Evolutionary conservation across 1,140 invertebrate genomes (phyloP), one percentile per base, ranked within the genome.

Genomic region (Babylonia areolata): DNA sequence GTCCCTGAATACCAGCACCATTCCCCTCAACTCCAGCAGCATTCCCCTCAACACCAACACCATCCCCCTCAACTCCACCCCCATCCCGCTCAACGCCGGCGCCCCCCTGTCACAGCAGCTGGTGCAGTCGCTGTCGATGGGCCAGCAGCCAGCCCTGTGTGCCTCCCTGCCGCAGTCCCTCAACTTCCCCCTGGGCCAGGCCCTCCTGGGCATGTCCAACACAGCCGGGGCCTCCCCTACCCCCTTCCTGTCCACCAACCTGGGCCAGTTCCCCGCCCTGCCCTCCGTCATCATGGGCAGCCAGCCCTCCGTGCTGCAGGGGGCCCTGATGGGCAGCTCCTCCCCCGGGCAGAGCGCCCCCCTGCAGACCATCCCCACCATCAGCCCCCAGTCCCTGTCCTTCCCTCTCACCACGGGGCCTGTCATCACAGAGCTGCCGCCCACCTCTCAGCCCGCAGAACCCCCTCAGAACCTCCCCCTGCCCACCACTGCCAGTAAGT

Each of bases 241-340:
- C 71, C 85, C 87, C 64, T 86, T 86, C 42, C 46, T 88, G 75
- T 82, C 87, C 9, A 80, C 82, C 40, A 58, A 85, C 75, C 88
- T 86, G 54, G 80, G 80, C 78, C 88, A 87, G 78, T 86, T 88
- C 58, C 87, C 64, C 9, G 82, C 64, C 69, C 58, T 89, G 33
- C 84, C 81, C 1, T 86, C 90, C 51, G 54, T 90, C 31, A 87
- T 90, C 64, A 83, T 88, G 51, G 81, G 85, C 71, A 80, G 80
- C 37, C 90, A 90, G 69, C 89, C 87, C 71, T 81, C 87, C 12
- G 58, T 85, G 40, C 85, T 87, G 20, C 54, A 81, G 46, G 87
- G 81, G 42, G 46, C 86, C n/a, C 39, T 87, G 31, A 77, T 88
- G 78, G 84, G 79, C 28, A 20, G 51, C 0, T 31, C 80, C 6